phyloP scores from a whole-genome alignment of 2,797 vertebrate genomes.

The Anomalospiza imberbis region DNA sequence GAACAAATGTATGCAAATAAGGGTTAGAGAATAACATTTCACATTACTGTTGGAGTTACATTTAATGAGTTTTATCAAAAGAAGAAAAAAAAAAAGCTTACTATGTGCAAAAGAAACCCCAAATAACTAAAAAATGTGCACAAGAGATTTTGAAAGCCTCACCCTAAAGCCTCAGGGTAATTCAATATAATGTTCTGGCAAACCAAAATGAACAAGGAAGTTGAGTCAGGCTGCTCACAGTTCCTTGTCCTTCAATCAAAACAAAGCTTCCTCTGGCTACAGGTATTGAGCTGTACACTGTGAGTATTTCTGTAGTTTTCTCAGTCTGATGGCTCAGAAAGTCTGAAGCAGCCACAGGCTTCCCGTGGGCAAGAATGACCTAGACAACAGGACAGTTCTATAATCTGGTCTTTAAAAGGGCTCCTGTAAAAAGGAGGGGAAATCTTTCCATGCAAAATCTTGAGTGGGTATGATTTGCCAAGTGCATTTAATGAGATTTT shows the following conservation, averaged over 20 bases:
- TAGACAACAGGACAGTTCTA: neutral
- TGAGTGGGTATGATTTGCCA: neutral
- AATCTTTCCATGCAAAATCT: neutral
- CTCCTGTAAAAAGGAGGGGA: neutral
- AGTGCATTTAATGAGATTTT: neutral
- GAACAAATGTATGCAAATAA: neutral
- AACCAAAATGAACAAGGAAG: neutral
- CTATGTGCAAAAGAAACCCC: neutral
- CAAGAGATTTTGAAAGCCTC: neutral
- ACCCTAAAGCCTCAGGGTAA: neutral
- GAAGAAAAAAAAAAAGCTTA: neutral
- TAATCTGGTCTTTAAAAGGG: neutral
- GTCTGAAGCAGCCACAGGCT: neutral
- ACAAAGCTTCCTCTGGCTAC: neutral
- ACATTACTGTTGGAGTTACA: neutral
- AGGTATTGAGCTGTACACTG: neutral
- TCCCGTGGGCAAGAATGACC: neutral
- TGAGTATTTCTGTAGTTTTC: neutral
- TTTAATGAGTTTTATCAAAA: neutral
- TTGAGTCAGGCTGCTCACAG: neutral
- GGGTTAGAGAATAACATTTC: neutral
- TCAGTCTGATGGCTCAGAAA: neutral
- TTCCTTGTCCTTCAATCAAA: neutral
- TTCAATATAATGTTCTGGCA: neutral
- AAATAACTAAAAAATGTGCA: neutral